phyloP scores from a whole-genome alignment of 2,888 invertebrate species.

The Schizaphis graminum region DNA sequence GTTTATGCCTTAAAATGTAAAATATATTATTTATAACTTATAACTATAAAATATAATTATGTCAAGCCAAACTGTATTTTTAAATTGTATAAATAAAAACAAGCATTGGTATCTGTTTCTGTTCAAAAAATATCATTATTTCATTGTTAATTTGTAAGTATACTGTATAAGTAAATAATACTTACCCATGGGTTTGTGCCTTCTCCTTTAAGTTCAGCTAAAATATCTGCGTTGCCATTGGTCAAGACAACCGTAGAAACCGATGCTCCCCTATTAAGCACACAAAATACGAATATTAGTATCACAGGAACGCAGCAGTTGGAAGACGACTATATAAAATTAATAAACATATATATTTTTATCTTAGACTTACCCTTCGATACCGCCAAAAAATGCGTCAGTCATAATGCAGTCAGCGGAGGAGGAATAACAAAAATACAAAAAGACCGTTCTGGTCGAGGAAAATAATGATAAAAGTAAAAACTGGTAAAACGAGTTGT shows the following conservation, averaged over 20 bases:
- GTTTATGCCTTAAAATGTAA: no score
- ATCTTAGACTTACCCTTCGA: conserved; percentile 69
- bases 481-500: conserved; percentile 53
- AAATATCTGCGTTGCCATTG: conserved; percentile 79
- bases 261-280: conserved; percentile 82
- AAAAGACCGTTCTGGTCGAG: not conserved
- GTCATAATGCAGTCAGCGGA: conserved; percentile 59
- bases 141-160: not conserved
- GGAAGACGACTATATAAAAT: conserved; percentile 6
- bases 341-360: conserved; percentile 48
- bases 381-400: conserved; percentile 69
- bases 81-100: not conserved
- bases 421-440: not conserved
- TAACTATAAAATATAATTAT: no score
- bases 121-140: not conserved
- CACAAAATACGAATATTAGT: not conserved
- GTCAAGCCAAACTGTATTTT: not conserved
- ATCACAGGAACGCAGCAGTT: not conserved
- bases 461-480: conserved; percentile 8
- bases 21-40: no score
- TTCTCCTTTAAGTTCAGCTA: conserved; percentile 79
- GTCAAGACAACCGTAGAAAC: conserved; percentile 85
- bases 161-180: not conserved
- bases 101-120: not conserved
- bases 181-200: conserved; percentile 86